A percentile compares a stretch with the other conserved stretches of the same genome.
Conservation (phyloP, 2,113 vertebrate species). For the Rhombomys opimus region DNA sequence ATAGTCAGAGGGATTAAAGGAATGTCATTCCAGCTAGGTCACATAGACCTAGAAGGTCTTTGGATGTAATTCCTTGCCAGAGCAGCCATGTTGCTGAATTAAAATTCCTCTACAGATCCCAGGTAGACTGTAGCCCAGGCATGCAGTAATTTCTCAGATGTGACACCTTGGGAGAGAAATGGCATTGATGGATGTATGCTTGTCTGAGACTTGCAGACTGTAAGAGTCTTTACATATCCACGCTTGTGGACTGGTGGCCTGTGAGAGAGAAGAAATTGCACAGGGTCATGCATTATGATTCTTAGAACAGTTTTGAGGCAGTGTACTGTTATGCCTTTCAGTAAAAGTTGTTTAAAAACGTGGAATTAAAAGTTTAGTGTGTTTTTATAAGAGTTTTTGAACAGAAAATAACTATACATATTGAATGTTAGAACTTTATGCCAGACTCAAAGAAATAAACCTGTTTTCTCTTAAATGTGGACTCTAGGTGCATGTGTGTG, state of each 20-base stretch:
- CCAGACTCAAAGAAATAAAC: not conserved
- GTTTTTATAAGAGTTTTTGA: not conserved
- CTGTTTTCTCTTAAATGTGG: not conserved
- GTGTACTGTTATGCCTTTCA: not conserved
- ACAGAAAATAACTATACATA: not conserved
- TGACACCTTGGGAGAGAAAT: not conserved
- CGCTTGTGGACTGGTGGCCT: not conserved
- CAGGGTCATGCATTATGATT: not conserved
- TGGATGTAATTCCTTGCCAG: no score
- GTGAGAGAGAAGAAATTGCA: not conserved
- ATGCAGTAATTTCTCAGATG: not conserved
- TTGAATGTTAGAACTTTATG: not conserved
- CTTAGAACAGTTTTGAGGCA: not conserved
- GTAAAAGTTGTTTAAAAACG: not conserved
- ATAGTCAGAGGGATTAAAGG: no score
- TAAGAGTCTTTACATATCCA: not conserved
- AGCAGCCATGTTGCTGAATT: no score
- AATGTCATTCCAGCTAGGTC: no score
- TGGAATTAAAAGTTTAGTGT: not conserved
- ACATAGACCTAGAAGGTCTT: no score
- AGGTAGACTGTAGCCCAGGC: not conserved
- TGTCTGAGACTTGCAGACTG: not conserved
- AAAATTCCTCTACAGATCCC: no score
- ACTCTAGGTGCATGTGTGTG: not conserved
- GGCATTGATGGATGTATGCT: not conserved